Percentiles rank a stretch among this genome's conserved stretches.
Evolutionary conservation across 2,888 invertebrate genomes (phyloP).

Genomic region (Xylota sylvarum): DNA sequence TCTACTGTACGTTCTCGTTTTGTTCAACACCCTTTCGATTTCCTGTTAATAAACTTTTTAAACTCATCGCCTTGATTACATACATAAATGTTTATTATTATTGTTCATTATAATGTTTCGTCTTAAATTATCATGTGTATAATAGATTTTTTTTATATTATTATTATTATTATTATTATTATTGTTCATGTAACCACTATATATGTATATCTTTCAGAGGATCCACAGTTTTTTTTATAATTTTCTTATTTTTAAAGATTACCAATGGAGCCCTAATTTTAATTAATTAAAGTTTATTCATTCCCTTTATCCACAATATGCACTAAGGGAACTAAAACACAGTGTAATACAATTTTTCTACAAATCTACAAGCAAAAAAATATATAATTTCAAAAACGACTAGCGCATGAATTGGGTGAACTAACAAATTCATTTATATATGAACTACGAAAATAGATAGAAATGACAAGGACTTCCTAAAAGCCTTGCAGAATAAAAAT

Average conservation of each 20-base stretch:
- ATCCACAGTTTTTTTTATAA: slow-evolving; percentile 35
- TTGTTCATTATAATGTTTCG: slow-evolving; percentile 72
- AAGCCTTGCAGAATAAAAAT: not conserved
- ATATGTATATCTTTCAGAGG: slow-evolving; percentile 65
- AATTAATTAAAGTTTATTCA: slow-evolving; percentile 12
- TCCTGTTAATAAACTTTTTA: not conserved
- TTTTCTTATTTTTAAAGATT: slow-evolving; percentile 15
- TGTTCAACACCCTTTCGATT: no score
- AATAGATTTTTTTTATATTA: slow-evolving; percentile 63
- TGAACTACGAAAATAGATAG: slow-evolving; percentile 8
- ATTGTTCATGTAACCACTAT: slow-evolving; percentile 61
- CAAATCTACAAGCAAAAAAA: slow-evolving; percentile 62
- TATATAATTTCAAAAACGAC: slow-evolving; percentile 16
- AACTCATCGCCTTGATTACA: slow-evolving; percentile 65
- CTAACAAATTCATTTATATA: not conserved
- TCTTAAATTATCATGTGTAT: slow-evolving; percentile 73
- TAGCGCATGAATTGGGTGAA: slow-evolving; percentile 25
- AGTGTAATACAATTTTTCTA: slow-evolving; percentile 53
- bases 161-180: slow-evolving; percentile 57
- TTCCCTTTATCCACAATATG: not conserved
- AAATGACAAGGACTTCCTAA: not conserved
- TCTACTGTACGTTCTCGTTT: no score
- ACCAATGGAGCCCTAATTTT: slow-evolving; percentile 61
- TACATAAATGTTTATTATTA: slow-evolving; percentile 78
- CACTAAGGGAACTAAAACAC: slow-evolving; percentile 9